Base-by-base conservation (phyloP, 2,113 vertebrate genomes). In the Halichoeres trimaculatus region DNA sequence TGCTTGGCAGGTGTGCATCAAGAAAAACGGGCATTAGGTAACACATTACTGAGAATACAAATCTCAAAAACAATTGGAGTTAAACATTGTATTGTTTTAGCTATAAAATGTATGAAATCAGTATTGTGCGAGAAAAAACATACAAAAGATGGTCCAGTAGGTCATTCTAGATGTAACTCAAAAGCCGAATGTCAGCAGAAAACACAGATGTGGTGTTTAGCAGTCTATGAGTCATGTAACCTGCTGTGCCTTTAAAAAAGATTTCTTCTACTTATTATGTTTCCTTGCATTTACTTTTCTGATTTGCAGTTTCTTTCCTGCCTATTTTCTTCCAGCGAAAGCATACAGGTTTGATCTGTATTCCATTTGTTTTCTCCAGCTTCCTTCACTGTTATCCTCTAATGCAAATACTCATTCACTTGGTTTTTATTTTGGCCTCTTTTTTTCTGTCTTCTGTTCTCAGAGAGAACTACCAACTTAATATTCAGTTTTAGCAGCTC, bases 401-500 rank as follows among this genome's bases (percentile, higher is more conserved):
- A 81, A 83, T 81, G 78, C 66, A 80, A 84, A 78, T 74, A 77
- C 71, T 78, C 68, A 84, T 71, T 86, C 85, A 85, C 65, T 56
- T 74, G 68, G 51, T 81, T 85, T 77, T 77, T 84, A 67, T 76
- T 85, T 83, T 81, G 45, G 69, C 47, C 55, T 67, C 69, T 72
- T 78, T 6, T 43, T 74, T 61, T 38, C n/a, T 19, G 45, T 43
- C 16, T 24, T 36, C 69, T 78, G 64, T 56, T 47, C 67, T 87
- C 77, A 67, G 63, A 74, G 68, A 79, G 53, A 65, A 69, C 50
- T 76, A 56, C 57, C 68, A 78, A 62, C 74, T 67, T 64, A 89
- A 84, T 80, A 88, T 89, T 91, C 85, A 72, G 87, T 89, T 80
- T 90, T 75, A 89, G 88, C 75, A 88, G 79, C 74, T 80, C 71